Conservation (phyloP, 2,797 vertebrate species). For the Rhinoraja longicauda region DNA sequence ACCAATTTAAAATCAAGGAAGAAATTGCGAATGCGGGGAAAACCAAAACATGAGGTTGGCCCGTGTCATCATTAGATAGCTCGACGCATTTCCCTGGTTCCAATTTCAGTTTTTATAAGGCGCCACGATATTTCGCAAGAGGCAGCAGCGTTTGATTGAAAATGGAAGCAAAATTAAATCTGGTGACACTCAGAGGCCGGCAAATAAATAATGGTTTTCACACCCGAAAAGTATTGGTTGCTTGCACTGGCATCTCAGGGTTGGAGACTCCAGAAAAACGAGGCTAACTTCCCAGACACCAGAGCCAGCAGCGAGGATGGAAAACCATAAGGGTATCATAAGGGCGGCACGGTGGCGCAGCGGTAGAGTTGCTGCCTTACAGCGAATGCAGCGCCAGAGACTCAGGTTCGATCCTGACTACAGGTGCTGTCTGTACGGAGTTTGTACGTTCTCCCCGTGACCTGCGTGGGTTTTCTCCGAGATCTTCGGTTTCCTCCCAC, state of each 20-base stretch:
- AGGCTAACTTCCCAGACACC: neutral
- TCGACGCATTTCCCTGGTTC: neutral
- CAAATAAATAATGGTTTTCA: neutral
- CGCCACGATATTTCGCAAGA: neutral
- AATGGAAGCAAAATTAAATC: neutral
- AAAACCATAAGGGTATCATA: neutral
- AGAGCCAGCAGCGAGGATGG: neutral
- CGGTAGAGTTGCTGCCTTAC: no score
- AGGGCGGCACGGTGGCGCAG: no score
- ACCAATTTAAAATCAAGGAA: conserved; percentile 3
- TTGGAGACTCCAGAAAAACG: neutral
- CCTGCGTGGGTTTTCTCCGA: no score
- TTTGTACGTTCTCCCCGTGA: no score
- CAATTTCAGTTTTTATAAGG: neutral
- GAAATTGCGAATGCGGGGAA: neutral
- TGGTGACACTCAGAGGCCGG: neutral
- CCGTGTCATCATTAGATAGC: neutral
- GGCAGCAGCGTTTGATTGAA: neutral
- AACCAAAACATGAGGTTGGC: neutral
- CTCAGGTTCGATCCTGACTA: no score
- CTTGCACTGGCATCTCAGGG: neutral
- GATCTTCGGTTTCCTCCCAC: no score
- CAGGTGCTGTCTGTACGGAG: no score
- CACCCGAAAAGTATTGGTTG: neutral
- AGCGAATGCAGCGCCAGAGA: no score